Conservation (phyloP, 1,140 invertebrate species). For the Drosophila tristis region DNA sequence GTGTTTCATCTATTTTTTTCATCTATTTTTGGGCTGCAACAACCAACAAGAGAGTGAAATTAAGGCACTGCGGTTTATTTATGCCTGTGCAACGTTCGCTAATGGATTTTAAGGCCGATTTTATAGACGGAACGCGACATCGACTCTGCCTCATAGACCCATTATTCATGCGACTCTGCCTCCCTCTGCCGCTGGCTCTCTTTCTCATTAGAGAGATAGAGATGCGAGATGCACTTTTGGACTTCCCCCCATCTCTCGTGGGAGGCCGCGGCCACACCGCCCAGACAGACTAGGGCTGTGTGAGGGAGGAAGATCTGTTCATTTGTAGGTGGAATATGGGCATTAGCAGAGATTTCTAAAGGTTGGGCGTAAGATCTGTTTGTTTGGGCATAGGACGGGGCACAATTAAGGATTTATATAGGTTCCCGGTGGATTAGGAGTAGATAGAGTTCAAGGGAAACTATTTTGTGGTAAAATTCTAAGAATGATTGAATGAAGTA, state of each 20-base stretch:
- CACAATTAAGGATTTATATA: no score
- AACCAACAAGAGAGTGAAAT: constrained; percentile 47
- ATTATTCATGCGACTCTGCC: constrained; percentile 59
- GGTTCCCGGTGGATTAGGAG: no score
- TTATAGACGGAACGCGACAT: constrained; percentile 69
- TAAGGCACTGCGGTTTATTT: constrained; percentile 72
- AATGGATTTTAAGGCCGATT: constrained; percentile 76
- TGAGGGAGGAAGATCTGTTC: no score
- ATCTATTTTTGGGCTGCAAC: constrained; percentile 61
- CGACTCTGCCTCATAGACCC: constrained; percentile 37
- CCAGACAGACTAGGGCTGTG: no score
- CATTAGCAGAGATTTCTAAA: no score
- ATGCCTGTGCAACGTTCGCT: constrained; percentile 60
- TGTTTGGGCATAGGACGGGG: no score
- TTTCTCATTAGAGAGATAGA: constrained; percentile 17
- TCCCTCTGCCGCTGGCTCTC: neutral
- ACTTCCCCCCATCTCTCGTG: neutral
- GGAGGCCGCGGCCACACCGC: no score
- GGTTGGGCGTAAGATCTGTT: no score
- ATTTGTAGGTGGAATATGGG: no score
- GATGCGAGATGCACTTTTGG: constrained; percentile 11
- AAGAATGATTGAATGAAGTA: no score
- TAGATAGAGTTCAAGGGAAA: no score
- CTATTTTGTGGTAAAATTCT: no score
- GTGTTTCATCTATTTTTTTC: constrained; percentile 32